Evolutionary conservation across 2,113 vertebrate genomes (phyloP).

Genomic region (Actenoides hombroni): DNA sequence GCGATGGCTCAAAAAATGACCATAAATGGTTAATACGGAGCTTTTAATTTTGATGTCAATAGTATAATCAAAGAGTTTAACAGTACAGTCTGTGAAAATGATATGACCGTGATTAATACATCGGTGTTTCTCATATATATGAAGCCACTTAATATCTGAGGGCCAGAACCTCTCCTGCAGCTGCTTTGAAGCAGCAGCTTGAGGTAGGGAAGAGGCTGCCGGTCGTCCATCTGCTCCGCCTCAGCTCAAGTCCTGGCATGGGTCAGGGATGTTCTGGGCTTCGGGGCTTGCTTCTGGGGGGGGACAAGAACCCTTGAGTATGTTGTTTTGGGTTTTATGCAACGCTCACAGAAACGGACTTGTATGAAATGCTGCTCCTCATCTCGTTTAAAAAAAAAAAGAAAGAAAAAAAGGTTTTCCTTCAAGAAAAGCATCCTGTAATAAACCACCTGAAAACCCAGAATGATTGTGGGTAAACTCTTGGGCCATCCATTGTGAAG

Average conservation of each 20-base stretch:
- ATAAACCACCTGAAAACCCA: background rate
- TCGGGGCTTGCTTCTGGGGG: background rate
- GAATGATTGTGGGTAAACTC: background rate
- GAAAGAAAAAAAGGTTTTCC: background rate
- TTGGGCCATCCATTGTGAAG: background rate
- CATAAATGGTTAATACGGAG: background rate
- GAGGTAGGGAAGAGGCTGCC: background rate
- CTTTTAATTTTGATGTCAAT: background rate
- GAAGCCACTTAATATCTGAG: background rate
- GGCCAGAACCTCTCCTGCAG: background rate
- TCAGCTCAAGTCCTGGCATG: background rate
- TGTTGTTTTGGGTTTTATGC: accelerated
- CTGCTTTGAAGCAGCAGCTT: background rate
- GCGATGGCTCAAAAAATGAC: background rate
- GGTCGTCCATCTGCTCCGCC: accelerated
- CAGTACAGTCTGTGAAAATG: background rate
- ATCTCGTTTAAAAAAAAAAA: background rate
- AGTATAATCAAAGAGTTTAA: background rate
- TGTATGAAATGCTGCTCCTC: background rate
- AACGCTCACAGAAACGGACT: accelerated
- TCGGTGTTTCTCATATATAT: background rate
- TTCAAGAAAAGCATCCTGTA: background rate
- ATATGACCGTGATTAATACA: background rate
- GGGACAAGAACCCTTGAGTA: background rate
- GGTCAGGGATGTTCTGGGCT: background rate